Conservation (phyloP, 2,888 invertebrate species). For the Troglohyphantes excavatus region DNA sequence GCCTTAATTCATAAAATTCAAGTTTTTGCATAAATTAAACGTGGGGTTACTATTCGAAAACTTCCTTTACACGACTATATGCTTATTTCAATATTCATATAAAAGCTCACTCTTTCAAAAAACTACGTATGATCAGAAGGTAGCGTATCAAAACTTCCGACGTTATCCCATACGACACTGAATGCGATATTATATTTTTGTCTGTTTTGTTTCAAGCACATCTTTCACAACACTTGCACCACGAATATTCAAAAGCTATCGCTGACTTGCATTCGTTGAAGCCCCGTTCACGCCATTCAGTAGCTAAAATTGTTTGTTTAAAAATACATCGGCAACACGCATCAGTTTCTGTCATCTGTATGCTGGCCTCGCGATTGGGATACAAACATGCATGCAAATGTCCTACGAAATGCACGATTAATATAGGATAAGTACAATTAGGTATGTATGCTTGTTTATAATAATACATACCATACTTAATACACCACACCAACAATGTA, state of each 20-base stretch:
- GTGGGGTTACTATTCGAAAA: too few species aligned
- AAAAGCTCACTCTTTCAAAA: conserved; percentile 62
- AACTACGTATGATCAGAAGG: conserved; percentile 72
- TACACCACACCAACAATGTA: too few species aligned
- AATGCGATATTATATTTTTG: neutral
- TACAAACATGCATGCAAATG: neutral
- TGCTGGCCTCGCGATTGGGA: neutral
- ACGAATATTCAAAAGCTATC: conserved; percentile 44
- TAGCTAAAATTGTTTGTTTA: conserved; percentile 19
- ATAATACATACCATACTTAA: too few species aligned
- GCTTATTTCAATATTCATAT: conserved; percentile 51
- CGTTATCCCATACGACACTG: conserved; percentile 5
- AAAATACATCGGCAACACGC: conserved; percentile 30
- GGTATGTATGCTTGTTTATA: too few species aligned
- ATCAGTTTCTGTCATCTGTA: neutral
- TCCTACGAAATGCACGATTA: too few species aligned
- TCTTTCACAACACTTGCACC: conserved; percentile 39
- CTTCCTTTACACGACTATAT: conserved; percentile 41
- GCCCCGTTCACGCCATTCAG: conserved; percentile 4
- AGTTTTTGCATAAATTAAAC: too few species aligned
- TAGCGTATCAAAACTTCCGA: conserved; percentile 40
- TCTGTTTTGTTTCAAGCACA: conserved; percentile 34
- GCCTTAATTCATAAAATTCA: too few species aligned
- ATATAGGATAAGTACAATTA: too few species aligned
- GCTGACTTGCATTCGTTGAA: neutral